These are phyloP conservation scores for Netelia virgata DNA, from an alignment of 2,888 invertebrate species.

Conservation along the genomic window DNA sequence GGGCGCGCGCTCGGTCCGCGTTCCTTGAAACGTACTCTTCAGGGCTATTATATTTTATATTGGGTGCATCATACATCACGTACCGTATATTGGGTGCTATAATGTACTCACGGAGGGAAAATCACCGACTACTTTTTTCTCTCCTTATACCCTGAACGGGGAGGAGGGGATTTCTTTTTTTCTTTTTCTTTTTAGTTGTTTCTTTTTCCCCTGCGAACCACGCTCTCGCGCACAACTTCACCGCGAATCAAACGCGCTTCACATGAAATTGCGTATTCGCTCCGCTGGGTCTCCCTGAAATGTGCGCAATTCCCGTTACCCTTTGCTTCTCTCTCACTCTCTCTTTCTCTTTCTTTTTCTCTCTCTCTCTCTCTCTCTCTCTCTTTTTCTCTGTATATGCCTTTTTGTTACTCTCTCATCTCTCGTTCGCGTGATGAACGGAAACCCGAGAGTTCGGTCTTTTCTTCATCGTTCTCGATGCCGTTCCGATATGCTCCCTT, in stretches of 20 bases:
- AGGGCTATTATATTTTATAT: conserved; percentile 38
- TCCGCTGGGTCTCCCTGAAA: conserved; percentile 47
- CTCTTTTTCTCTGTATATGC: conserved; percentile 35
- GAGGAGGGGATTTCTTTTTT: not conserved
- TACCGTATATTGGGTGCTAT: conserved; percentile 31
- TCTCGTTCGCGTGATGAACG: conserved; percentile 70
- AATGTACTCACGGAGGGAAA: conserved; percentile 52
- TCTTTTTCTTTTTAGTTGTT: not conserved
- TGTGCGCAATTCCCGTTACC: conserved; percentile 47
- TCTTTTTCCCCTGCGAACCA: not conserved
- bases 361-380: conserved; percentile 39
- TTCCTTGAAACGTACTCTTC: conserved; percentile 25
- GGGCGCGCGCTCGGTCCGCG: not conserved
- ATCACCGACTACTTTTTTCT: conserved; percentile 42
- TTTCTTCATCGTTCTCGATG: conserved; percentile 70
- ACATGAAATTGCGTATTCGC: conserved; percentile 63
- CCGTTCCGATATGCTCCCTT: conserved; percentile 67
- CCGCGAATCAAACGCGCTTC: conserved; percentile 54
- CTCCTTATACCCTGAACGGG: not conserved
- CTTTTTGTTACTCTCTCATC: conserved; percentile 57
- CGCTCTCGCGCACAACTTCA: conserved; percentile 23
- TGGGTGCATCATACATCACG: conserved; percentile 39
- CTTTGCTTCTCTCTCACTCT: not conserved
- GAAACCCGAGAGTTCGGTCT: conserved; percentile 67
- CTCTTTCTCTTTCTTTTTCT: conserved; percentile 39